These are phyloP conservation scores for Drosophila saltans DNA, from an alignment of 1,140 invertebrate genomes.

Conservation along the genomic window DNA sequence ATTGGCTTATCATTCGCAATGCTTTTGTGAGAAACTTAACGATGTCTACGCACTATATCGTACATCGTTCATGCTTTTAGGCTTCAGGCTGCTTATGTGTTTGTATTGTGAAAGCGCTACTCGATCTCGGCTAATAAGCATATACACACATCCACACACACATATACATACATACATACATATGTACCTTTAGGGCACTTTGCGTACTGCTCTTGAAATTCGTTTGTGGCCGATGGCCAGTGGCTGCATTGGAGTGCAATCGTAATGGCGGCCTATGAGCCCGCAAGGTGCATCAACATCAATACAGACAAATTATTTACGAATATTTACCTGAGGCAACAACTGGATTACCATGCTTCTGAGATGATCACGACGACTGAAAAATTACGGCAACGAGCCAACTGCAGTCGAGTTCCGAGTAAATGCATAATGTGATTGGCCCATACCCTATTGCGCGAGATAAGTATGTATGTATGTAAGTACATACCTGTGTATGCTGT, in stretches of 20 bases:
- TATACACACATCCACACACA: not conserved
- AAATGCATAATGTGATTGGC: conserved; percentile 23
- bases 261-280: conserved; percentile 9
- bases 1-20: conserved; percentile 13
- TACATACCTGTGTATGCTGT: not conserved
- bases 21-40: conserved; percentile 13
- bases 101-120: conserved; percentile 12
- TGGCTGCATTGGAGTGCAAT: conserved; percentile 11
- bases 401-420: conserved; percentile 14
- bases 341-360: conserved; percentile 10
- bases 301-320: conserved; percentile 27
- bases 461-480: conserved; percentile 2
- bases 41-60: not conserved
- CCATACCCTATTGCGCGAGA: conserved; percentile 10
- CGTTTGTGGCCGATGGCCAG: conserved; percentile 12
- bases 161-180: not conserved
- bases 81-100: not conserved
- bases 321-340: conserved; percentile 27
- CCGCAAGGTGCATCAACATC: conserved; percentile 15
- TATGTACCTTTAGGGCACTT: not conserved
- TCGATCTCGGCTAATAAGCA: conserved; percentile 9
- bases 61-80: not conserved
- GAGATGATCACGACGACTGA: conserved; percentile 19
- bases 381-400: conserved; percentile 18
- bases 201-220: conserved; percentile 9